Evolutionary conservation across 2,797 vertebrate genomes (phyloP).

Genomic region (Cynopterus sphinx): DNA sequence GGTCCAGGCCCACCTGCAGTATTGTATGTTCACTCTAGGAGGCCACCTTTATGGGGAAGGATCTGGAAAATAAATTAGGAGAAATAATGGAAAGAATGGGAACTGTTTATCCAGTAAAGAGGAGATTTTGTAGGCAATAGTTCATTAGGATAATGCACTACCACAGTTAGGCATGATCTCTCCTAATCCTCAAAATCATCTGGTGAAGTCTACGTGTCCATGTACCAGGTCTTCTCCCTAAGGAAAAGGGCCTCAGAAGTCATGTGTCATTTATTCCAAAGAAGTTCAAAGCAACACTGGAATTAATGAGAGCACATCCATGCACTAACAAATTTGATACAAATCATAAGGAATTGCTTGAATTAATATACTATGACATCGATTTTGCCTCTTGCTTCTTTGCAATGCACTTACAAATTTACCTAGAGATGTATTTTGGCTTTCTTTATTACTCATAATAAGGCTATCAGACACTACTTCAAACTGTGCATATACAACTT

Average conservation of each 20-base stretch:
- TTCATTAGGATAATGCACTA: not conserved
- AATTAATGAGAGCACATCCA: not conserved
- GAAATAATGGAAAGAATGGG: not conserved
- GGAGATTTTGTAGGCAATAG: not conserved
- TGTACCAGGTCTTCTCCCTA: not conserved
- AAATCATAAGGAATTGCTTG: not conserved
- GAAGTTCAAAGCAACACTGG: constrained; percentile 21
- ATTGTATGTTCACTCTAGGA: not conserved
- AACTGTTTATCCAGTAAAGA: not conserved
- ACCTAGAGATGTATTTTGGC: not conserved
- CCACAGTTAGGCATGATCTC: not conserved
- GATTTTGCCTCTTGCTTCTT: not conserved
- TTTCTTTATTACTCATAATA: not conserved
- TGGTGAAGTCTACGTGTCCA: not conserved
- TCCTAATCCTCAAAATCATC: not conserved
- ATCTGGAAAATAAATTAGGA: not conserved
- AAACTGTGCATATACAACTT: not conserved
- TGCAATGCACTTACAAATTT: not conserved
- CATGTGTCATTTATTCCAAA: not conserved
- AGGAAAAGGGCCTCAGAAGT: not conserved
- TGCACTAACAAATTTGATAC: not conserved
- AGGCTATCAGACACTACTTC: not conserved
- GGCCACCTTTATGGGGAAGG: not conserved
- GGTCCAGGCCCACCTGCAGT: not conserved
- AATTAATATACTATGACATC: not conserved